Evolutionary conservation across 1,140 invertebrate species (phyloP).

Genomic region (Penaeus chinensis): DNA sequence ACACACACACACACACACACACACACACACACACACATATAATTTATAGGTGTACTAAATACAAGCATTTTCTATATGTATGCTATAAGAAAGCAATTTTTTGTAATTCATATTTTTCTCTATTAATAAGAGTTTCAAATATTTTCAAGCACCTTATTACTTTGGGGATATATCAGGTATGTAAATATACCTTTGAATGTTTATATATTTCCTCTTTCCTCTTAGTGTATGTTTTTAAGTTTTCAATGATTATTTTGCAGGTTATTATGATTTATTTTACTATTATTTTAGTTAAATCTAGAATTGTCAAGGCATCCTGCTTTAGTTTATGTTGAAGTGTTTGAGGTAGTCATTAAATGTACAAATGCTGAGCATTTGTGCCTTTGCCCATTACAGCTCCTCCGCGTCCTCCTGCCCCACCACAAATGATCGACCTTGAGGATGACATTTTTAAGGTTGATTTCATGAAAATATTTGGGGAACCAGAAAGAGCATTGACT

Average conservation of each 20-base stretch:
- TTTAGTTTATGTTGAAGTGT: too few relatives aligned
- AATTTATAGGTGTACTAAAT: too few relatives aligned
- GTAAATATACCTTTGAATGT: neutral
- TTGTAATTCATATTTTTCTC: neutral
- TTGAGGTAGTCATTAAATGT: too few relatives aligned
- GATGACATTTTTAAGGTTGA: conserved; percentile 68
- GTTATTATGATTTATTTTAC: neutral
- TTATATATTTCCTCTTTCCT: neutral
- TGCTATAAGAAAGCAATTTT: neutral
- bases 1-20: too few relatives aligned
- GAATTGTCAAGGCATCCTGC: too few relatives aligned
- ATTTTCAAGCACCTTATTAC: conserved; percentile 45
- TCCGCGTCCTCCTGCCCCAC: conserved; percentile 44
- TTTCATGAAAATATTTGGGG: conserved; percentile 66
- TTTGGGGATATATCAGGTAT: conserved; percentile 46
- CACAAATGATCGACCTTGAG: conserved; percentile 54
- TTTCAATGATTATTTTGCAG: neutral
- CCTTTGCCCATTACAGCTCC: conserved; percentile 47
- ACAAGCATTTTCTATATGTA: neutral
- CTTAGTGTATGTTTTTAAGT: neutral
- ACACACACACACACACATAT: too few relatives aligned
- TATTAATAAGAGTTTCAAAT: conserved; percentile 6
- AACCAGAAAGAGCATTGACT: conserved; percentile 58
- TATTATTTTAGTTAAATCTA: neutral
- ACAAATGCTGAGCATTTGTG: conserved; percentile 39